A percentile compares a stretch with the other conserved stretches of the same genome.
phyloP scores from a whole-genome alignment of 2,888 invertebrate species.

The Hanleya hanleyi region DNA sequence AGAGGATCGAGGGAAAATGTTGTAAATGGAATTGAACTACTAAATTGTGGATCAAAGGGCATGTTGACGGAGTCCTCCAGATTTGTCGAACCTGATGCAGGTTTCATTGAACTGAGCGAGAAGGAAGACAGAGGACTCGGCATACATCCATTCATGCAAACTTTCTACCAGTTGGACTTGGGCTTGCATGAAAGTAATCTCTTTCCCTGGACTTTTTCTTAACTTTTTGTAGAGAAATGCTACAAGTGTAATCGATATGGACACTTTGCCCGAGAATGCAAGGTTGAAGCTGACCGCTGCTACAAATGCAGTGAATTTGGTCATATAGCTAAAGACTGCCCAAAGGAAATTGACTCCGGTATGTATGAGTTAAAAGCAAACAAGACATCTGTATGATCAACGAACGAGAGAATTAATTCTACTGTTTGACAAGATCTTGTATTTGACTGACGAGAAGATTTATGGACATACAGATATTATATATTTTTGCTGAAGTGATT shows the following conservation, averaged over 20 bases:
- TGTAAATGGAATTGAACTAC: background rate
- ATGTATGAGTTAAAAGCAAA: slow-evolving; percentile 9
- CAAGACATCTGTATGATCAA: background rate
- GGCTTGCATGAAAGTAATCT: too few species aligned
- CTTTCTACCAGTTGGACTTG: too few species aligned
- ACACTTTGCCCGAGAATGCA: slow-evolving; percentile 75
- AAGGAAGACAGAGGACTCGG: background rate
- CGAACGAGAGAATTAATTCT: too few species aligned
- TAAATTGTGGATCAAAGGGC: background rate
- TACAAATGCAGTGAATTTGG: slow-evolving; percentile 88
- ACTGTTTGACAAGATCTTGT: too few species aligned
- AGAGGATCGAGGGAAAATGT: too few species aligned
- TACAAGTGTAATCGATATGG: slow-evolving; percentile 92
- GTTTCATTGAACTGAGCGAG: background rate
- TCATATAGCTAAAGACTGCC: slow-evolving; percentile 64
- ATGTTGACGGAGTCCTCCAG: background rate
- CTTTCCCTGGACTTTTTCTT: slow-evolving; percentile 5
- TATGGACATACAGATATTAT: too few species aligned
- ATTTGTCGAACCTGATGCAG: background rate
- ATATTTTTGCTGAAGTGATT: too few species aligned
- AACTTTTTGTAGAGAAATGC: slow-evolving; percentile 85
- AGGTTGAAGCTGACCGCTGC: slow-evolving; percentile 88
- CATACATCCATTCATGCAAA: too few species aligned
- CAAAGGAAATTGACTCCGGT: slow-evolving; percentile 64
- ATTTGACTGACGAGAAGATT: too few species aligned